Evolutionary conservation across 2,888 invertebrate genomes (phyloP).

Genomic region (Drosophila sordidula): DNA sequence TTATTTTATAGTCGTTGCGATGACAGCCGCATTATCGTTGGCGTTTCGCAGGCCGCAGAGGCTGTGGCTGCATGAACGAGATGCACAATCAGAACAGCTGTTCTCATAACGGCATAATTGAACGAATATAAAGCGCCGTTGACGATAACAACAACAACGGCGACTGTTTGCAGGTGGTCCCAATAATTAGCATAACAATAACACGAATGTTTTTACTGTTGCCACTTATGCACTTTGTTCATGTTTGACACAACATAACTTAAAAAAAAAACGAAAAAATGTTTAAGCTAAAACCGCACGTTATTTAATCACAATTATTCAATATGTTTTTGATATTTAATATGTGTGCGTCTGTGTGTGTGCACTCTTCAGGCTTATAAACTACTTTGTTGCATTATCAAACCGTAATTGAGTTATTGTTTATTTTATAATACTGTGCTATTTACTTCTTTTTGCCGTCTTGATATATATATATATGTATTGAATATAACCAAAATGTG

Average conservation of each 20-base stretch:
- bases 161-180: constrained; percentile 1
- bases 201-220: constrained; percentile 7
- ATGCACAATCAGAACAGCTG: constrained; percentile 50
- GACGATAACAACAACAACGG: constrained; percentile 3
- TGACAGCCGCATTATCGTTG: constrained; percentile 10
- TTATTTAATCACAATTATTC: constrained; percentile 51
- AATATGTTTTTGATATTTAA: constrained; percentile 7
- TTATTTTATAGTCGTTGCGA: constrained; percentile 24
- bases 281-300: constrained; percentile 16
- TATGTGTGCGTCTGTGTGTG: background rate
- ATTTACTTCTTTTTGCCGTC: constrained; percentile 58
- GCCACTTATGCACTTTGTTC: constrained; percentile 21
- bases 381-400: constrained; percentile 31
- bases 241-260: constrained; percentile 20
- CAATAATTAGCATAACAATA: constrained; percentile 20
- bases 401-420: constrained; percentile 25
- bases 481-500: constrained; percentile 35
- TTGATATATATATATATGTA: constrained; percentile 18
- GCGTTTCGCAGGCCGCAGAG: constrained; percentile 12
- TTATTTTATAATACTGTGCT: constrained; percentile 38
- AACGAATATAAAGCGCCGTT: constrained; percentile 14
- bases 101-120: constrained; percentile 48
- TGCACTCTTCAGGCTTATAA: constrained; percentile 2
- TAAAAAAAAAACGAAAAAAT: constrained; percentile 13
- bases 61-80: constrained; percentile 3